Base-by-base conservation (phyloP, 92 coral and sea anemone genomes). In the Porites evermanni region DNA sequence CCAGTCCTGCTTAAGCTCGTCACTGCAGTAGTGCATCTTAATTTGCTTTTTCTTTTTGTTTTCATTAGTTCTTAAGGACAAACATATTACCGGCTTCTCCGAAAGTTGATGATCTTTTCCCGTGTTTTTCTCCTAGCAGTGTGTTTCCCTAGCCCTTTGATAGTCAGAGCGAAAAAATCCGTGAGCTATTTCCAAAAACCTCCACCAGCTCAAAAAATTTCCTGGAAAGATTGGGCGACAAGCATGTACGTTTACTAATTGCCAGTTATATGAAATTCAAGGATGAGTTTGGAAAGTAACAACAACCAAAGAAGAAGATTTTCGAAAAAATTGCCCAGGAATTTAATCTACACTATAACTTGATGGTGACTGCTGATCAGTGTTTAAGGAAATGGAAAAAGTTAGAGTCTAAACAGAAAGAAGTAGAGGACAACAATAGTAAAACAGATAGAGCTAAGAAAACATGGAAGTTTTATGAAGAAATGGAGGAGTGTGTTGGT, bases 181-280 rank as follows among this genome's bases (percentile, higher is more conserved):
- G 3, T 2, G 32, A 29, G 32, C 32, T 29, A 1, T 29, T 29
- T 29, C 32, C 32, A 29, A 29, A 29, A 29, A 29, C 32, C 32
- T 29, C 32, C 32, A 29, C 32, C 32, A 29, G 32, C 32, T 29
- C 32, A 29, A 73, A 74, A 72, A 58, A 58, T 16, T 12, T 14
- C 53, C 75, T 85, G 75, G 84, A 85, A 52, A 71, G 75, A 53
- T 83, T 88, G 92, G 88, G 84, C 59, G 92, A 89, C 53, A 53
- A 64, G 11, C 80, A 89, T 50, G 84, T 83, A 16, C 24, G 58
- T 53, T 68, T 83, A 17, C 47, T 83, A 18, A 83, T 89, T n/a
- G 44, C 71, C 53, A 74, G 91, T 77, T 76, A 83, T 44, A n/a
- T 51, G 32, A 75, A 89, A 17, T 64, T 29, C 4, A 29, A 29